These are phyloP conservation scores for Sprattus sprattus DNA, from an alignment of 2,113 vertebrate species.

Conservation along the genomic window DNA sequence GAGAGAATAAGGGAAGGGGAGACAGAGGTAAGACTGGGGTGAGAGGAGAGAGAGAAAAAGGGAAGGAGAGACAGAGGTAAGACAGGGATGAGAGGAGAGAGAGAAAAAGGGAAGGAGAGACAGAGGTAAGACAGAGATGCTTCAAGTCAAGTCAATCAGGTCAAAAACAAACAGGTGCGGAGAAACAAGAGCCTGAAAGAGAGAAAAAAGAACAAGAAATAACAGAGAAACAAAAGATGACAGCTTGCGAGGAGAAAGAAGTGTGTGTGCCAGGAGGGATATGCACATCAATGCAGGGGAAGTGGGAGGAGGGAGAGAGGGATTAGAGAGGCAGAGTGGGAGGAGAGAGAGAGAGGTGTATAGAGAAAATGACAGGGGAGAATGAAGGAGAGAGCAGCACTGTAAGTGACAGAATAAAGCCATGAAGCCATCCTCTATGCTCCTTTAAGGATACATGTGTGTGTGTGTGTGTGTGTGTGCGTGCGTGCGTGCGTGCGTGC, in stretches of 20 bases:
- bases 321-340: conserved; percentile 35
- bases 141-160: not conserved
- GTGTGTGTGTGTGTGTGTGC: conserved; percentile 2
- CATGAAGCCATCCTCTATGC: conserved; percentile 19
- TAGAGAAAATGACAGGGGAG: conserved; percentile 24
- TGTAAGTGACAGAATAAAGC: conserved; percentile 53
- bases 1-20: not conserved
- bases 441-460: conserved; percentile 26
- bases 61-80: no score
- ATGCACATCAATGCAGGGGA: not conserved
- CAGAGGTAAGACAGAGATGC: not conserved
- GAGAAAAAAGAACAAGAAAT: conserved; percentile 13
- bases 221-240: conserved; percentile 5
- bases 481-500: not conserved
- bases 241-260: not conserved
- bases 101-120: not conserved
- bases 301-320: not conserved
- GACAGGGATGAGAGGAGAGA: not conserved
- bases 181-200: not conserved
- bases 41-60: not conserved
- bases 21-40: not conserved
- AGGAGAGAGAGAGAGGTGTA: conserved; percentile 26
- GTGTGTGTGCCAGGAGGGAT: not conserved
- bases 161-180: not conserved
- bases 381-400: conserved; percentile 34